Evolutionary conservation across 1,140 invertebrate genomes (phyloP).

Genomic region (Tetranychus urticae): DNA sequence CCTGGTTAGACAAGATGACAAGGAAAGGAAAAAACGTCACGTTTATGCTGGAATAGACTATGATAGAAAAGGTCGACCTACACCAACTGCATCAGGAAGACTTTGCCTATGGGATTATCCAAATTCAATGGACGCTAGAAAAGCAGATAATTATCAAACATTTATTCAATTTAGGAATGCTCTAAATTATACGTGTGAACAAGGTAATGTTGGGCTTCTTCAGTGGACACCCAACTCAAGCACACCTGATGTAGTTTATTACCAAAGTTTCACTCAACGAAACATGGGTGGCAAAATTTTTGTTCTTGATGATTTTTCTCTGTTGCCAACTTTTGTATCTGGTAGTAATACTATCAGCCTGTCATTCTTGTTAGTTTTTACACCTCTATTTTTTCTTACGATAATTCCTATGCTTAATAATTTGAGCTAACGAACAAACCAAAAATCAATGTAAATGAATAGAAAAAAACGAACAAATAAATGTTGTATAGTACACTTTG

Average conservation of each 20-base stretch:
- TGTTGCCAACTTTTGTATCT: neutral
- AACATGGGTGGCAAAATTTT: constrained; percentile 79
- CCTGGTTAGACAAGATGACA: constrained; percentile 42
- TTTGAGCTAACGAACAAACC: no score
- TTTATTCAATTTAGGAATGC: constrained; percentile 8
- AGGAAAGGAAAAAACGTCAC: constrained; percentile 33
- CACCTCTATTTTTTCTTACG: neutral
- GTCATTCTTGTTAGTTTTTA: neutral
- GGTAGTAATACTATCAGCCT: neutral
- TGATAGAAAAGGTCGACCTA: constrained; percentile 36
- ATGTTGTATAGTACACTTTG: no score
- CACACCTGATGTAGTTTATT: constrained; percentile 79
- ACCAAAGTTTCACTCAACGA: constrained; percentile 69
- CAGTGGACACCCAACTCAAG: constrained; percentile 62
- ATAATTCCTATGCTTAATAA: no score
- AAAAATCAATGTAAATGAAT: no score
- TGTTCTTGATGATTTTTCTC: constrained; percentile 37
- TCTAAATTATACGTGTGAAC: constrained; percentile 11
- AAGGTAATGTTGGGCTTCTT: constrained; percentile 29
- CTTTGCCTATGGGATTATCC: constrained; percentile 44
- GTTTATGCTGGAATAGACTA: constrained; percentile 66
- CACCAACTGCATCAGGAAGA: constrained; percentile 33
- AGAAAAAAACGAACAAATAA: no score
- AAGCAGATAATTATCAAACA: constrained; percentile 33
- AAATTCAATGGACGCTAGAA: constrained; percentile 35